Evolutionary conservation across 2,888 invertebrate species (phyloP), one percentile per base, ranked within the genome.

Genomic region (Adineta ricciae): DNA sequence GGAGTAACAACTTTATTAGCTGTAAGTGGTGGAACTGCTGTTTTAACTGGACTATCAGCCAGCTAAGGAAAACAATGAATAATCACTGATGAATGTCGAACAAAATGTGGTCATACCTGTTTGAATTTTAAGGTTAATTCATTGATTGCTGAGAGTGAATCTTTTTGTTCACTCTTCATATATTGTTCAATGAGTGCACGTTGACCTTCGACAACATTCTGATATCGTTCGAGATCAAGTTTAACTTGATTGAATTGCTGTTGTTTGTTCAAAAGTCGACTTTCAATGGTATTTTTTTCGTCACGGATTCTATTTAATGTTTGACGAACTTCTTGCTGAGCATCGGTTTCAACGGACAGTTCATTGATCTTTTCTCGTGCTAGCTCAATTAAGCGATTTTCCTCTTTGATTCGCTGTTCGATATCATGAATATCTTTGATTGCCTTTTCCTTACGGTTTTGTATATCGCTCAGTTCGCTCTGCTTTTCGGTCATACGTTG

Each of bases 381-480:
- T 16, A 72, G 19, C n/a, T 83, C 21, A 46, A 73, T 46, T 84
- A 24, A 38, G 9, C n/a, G 83, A 49, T 49, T 84, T 46, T 85
- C 56, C 11, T 38, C 41, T 50, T n/a, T 84, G 19, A 85, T 46
- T 36, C 56, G 52, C n/a, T 84, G 54, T 82, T 84, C 83, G 54
- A 82, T 78, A 82, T 85, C 84, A 46, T 41, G 27, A 16, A 85
- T 41, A 49, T 85, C 73, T 46, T 50, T 78, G 21, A 54, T n/a
- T n/a, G 83, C 7, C 50, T 85, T 85, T 9, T 38, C 27, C 38
- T 83, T 73, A 38, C 83, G 72, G 32, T 85, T 83, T 36, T 85
- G 83, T n/a, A 54, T 50, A 16, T 85, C 85, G 21, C n/a, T 32
- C 16, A 85, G 36, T 54, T 84, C 73, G 38, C 78, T 85, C 19